These are phyloP conservation scores for Irena cyanogastra DNA, from an alignment of 2,113 vertebrate species.

Conservation along the genomic window DNA sequence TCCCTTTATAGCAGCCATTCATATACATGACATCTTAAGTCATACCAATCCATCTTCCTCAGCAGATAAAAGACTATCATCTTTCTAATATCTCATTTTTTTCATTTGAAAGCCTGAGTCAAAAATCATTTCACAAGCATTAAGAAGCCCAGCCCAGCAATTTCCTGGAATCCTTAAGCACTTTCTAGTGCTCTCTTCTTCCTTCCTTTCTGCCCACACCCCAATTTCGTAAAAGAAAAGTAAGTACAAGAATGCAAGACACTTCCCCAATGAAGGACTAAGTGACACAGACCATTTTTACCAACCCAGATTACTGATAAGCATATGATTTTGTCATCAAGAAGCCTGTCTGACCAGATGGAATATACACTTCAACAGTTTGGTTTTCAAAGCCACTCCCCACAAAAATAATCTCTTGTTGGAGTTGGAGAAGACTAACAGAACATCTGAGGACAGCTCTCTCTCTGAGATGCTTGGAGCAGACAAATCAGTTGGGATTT, in stretches of 20 bases:
- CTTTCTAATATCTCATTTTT: slow-evolving; percentile 60
- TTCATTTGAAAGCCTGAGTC: slow-evolving; percentile 57
- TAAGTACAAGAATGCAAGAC: background rate
- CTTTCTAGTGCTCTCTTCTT: background rate
- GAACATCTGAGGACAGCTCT: background rate
- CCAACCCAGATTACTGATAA: background rate
- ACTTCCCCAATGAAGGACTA: background rate
- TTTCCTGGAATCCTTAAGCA: slow-evolving; percentile 6
- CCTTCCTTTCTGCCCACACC: background rate
- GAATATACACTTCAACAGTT: background rate
- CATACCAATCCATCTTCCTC: slow-evolving; percentile 67
- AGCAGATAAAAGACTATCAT: slow-evolving; percentile 58
- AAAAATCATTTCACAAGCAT: slow-evolving; percentile 62
- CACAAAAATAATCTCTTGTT: background rate
- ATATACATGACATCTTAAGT: slow-evolving; percentile 66
- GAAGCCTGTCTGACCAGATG: background rate
- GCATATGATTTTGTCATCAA: background rate
- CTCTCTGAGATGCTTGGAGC: background rate
- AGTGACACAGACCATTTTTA: background rate
- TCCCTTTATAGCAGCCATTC: slow-evolving; percentile 68
- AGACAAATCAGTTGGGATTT: background rate
- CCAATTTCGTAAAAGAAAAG: background rate
- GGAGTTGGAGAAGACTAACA: background rate
- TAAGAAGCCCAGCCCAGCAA: slow-evolving; percentile 40
- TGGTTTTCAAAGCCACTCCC: background rate